A percentile compares a stretch with the other conserved stretches of the same genome.
These are phyloP conservation scores for Ceratina japonica DNA, from an alignment of 1,140 invertebrate species.

Conservation along the genomic window DNA sequence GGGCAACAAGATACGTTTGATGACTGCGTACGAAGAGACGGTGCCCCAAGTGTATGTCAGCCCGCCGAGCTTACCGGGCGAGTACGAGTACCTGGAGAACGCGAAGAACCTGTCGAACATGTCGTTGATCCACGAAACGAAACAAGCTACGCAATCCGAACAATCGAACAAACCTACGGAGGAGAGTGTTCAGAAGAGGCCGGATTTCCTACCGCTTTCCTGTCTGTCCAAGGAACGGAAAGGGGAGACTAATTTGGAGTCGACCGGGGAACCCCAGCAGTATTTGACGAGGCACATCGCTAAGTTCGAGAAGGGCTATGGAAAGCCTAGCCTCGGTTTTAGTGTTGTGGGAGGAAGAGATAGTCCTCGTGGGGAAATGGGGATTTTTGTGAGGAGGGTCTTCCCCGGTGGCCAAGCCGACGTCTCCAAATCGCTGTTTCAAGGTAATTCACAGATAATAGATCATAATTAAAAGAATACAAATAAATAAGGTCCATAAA, in stretches of 20 bases:
- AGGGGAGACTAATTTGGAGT: slow-evolving; percentile 52
- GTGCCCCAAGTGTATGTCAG: slow-evolving; percentile 72
- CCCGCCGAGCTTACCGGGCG: slow-evolving; percentile 51
- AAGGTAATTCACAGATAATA: slow-evolving; percentile 85
- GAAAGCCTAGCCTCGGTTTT: slow-evolving; percentile 86
- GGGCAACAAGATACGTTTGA: slow-evolving; percentile 71
- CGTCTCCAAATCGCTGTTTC: slow-evolving; percentile 84
- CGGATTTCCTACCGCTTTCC: slow-evolving; percentile 72
- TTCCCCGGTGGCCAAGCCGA: slow-evolving; percentile 86
- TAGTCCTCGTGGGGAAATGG: slow-evolving; percentile 85
- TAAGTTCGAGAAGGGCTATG: slow-evolving; percentile 83
- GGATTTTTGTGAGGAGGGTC: slow-evolving; percentile 87
- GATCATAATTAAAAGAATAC: no score
- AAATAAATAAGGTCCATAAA: no score
- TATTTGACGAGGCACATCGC: slow-evolving; percentile 75
- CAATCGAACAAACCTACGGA: slow-evolving; percentile 21
- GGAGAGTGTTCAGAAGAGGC: slow-evolving; percentile 62
- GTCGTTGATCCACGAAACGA: slow-evolving; percentile 63
- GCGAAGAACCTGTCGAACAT: slow-evolving; percentile 71
- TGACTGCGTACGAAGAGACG: slow-evolving; percentile 75
- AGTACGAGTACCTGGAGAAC: slow-evolving; percentile 72
- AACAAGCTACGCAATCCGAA: slow-evolving; percentile 44
- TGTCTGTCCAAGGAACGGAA: slow-evolving; percentile 64
- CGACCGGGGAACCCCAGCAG: slow-evolving; percentile 80
- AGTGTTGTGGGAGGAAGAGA: slow-evolving; percentile 88